These are phyloP conservation scores for Pseudomugil gertrudae DNA, from an alignment of 2,797 vertebrate genomes.

Conservation along the genomic window DNA sequence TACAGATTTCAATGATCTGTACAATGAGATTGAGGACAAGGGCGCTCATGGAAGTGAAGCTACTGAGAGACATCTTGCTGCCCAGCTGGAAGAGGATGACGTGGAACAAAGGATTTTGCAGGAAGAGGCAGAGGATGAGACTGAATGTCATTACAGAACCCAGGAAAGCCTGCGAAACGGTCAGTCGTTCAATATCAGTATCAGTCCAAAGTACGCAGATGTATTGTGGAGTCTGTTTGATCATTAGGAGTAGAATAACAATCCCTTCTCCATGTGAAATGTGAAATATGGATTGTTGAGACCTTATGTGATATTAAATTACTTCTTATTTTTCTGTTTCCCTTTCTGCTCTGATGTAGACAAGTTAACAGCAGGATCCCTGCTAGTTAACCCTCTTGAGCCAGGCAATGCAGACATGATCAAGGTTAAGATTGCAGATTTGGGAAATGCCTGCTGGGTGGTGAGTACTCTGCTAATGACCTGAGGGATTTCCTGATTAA, in stretches of 20 bases:
- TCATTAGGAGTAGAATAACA: slow-evolving; percentile 1
- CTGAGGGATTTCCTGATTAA: slow-evolving; percentile 66
- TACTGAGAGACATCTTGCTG: slow-evolving; percentile 35
- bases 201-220: neutral
- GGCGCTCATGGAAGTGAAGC: slow-evolving; percentile 35
- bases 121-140: slow-evolving; percentile 51
- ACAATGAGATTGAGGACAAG: slow-evolving; percentile 51
- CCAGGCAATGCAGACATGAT: slow-evolving; percentile 95
- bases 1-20: slow-evolving; percentile 51
- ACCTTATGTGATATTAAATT: slow-evolving; percentile 3
- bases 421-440: slow-evolving; percentile 98
- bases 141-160: slow-evolving; percentile 46
- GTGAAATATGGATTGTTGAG: slow-evolving; percentile 4
- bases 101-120: slow-evolving; percentile 56
- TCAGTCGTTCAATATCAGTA: slow-evolving; percentile 57
- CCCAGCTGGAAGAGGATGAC: slow-evolving; percentile 63
- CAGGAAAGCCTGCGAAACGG: slow-evolving; percentile 74
- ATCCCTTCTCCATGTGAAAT: slow-evolving; percentile 13
- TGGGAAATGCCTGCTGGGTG: slow-evolving; percentile 99
- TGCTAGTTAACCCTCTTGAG: slow-evolving; percentile 96
- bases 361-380: slow-evolving; percentile 90
- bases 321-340: slow-evolving; percentile 31
- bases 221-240: slow-evolving; percentile 1
- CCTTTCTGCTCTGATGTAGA: slow-evolving; percentile 70
- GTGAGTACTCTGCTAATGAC: slow-evolving; percentile 84